A percentile compares a stretch with the other conserved stretches of the same genome.
Evolutionary conservation across 2,888 invertebrate genomes (phyloP).

Genomic region (Uropetala carovei): DNA sequence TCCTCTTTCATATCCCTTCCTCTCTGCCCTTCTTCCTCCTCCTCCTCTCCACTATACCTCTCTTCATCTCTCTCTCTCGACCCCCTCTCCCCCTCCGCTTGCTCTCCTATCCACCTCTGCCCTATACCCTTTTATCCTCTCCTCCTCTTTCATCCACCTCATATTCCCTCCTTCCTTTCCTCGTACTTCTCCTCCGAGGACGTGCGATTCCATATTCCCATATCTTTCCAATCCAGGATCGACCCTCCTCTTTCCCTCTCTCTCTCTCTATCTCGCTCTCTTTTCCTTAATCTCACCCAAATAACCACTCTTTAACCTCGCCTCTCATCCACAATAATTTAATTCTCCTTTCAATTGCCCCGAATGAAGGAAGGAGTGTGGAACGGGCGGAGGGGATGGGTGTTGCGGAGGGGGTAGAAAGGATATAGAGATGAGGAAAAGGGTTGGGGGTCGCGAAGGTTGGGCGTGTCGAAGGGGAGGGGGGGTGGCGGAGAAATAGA

Average conservation of each 20-base stretch:
- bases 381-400: neutral
- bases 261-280: neutral
- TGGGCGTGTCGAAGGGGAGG: neutral
- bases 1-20: neutral
- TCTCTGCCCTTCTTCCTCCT: no score
- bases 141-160: neutral
- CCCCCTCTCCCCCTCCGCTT: neutral
- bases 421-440: neutral
- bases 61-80: neutral
- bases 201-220: neutral
- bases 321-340: conserved; percentile 47
- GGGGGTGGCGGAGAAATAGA: neutral
- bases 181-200: neutral
- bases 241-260: conserved; percentile 6
- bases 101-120: neutral
- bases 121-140: neutral
- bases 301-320: neutral
- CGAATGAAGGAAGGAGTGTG: neutral
- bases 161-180: neutral
- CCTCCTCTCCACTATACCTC: neutral
- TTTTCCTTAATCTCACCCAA: neutral
- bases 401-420: neutral
- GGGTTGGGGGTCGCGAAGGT: neutral
- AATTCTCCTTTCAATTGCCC: conserved; percentile 11
- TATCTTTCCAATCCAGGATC: conserved; percentile 30